These are phyloP conservation scores for Pseudorectes ferrugineus DNA, from an alignment of 2,113 vertebrate species.

Conservation along the genomic window DNA sequence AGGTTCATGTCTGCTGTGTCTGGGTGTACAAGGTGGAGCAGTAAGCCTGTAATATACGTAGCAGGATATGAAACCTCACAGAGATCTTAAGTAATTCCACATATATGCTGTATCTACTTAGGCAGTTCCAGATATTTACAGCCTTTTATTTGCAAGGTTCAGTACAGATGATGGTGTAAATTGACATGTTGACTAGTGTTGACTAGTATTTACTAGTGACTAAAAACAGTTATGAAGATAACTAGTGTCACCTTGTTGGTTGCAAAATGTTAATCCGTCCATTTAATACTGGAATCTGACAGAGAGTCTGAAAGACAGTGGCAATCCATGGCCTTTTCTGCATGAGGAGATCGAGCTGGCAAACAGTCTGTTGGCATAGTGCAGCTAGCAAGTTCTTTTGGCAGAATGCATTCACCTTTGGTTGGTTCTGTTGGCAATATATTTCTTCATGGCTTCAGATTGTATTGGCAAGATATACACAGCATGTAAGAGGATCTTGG, in stretches of 20 bases:
- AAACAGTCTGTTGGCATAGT: neutral
- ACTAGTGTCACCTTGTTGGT: neutral
- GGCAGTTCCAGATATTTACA: neutral
- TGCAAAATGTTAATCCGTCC: slow-evolving; percentile 1
- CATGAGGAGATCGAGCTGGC: neutral
- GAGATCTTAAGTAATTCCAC: neutral
- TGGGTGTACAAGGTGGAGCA: neutral
- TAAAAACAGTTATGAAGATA: neutral
- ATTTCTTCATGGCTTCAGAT: slow-evolving; percentile 6
- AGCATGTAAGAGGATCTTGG: neutral
- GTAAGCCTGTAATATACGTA: neutral
- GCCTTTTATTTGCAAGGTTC: neutral
- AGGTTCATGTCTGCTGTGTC: neutral
- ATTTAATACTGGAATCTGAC: slow-evolving; percentile 8
- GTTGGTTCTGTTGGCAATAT: slow-evolving; percentile 8
- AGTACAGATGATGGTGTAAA: neutral
- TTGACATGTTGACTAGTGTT: neutral
- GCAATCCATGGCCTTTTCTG: neutral
- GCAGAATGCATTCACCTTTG: slow-evolving; percentile 15
- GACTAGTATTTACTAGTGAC: neutral
- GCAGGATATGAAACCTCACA: neutral
- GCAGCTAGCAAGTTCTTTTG: neutral
- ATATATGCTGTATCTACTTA: neutral
- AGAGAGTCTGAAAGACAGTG: neutral
- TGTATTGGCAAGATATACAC: slow-evolving; percentile 31